Percentiles rank a stretch among this genome's conserved stretches.
Conservation (phyloP, 1,140 invertebrate genomes). For the Copidosoma floridanum region DNA sequence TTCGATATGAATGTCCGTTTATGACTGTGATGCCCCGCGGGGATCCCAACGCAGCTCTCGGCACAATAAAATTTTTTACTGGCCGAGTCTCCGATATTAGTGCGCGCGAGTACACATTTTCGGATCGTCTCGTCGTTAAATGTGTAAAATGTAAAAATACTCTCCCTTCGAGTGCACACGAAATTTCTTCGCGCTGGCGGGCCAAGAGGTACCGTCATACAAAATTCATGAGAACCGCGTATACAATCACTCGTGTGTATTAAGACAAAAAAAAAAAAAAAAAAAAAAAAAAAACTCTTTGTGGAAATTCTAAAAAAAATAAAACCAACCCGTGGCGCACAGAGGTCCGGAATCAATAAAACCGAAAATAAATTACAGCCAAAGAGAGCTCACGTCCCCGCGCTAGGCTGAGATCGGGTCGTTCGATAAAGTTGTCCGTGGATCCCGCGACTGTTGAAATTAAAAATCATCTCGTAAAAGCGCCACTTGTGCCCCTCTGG, state of each 20-base stretch:
- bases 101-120: not conserved
- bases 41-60: too few relatives aligned
- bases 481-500: too few relatives aligned
- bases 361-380: slow-evolving; percentile 7
- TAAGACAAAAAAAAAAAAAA: too few relatives aligned
- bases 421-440: slow-evolving; percentile 53
- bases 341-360: slow-evolving; percentile 24
- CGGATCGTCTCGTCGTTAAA: slow-evolving; percentile 19
- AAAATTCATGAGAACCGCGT: slow-evolving; percentile 25
- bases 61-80: slow-evolving; percentile 21
- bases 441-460: slow-evolving; percentile 48
- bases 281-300: too few relatives aligned
- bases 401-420: slow-evolving; percentile 47
- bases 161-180: slow-evolving; percentile 6
- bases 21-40: too few relatives aligned
- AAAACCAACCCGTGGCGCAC: slow-evolving; percentile 18
- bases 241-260: slow-evolving; percentile 19
- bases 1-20: slow-evolving; percentile 17
- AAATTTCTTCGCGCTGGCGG: too few relatives aligned
- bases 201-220: slow-evolving; percentile 24
- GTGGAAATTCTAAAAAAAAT: too few relatives aligned
- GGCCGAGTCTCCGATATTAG: not conserved
- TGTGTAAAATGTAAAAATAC: slow-evolving; percentile 13
- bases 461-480: slow-evolving; percentile 47
- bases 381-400: too few relatives aligned